Conservation (phyloP, 53 echinoderm and acorn worm species). For the Paracentrotus lividus region DNA sequence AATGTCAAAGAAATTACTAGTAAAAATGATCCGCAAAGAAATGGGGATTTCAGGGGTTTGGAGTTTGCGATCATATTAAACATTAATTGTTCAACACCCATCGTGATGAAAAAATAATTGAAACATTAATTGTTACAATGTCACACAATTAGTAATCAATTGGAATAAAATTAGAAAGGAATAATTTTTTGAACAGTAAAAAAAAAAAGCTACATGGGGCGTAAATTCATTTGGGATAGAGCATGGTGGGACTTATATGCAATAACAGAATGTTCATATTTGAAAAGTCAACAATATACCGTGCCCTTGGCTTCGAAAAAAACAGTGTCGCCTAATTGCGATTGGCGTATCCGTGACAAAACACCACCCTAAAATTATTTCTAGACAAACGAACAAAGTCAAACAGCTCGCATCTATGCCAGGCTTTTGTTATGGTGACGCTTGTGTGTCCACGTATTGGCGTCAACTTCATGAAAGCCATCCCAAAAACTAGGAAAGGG, state of each 20-base stretch:
- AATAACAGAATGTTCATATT: conserved; percentile 29
- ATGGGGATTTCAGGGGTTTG: not conserved
- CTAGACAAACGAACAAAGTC: not conserved
- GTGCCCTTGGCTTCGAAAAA: conserved; percentile 31
- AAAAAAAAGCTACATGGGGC: not conserved
- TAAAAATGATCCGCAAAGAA: not conserved
- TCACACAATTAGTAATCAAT: not conserved
- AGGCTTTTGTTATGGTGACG: not conserved
- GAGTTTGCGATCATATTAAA: not conserved
- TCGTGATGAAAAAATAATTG: not conserved
- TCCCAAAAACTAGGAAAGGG: not conserved
- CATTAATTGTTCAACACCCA: not conserved
- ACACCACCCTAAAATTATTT: not conserved
- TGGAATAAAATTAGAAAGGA: not conserved
- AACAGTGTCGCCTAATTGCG: conserved; percentile 21
- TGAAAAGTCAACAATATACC: conserved; percentile 13
- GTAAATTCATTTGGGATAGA: not conserved
- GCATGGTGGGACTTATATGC: not conserved
- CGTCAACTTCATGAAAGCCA: conserved; percentile 4
- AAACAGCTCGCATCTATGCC: not conserved
- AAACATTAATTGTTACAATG: not conserved
- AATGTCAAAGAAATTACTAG: not conserved
- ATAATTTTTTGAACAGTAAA: not conserved
- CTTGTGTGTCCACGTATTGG: conserved; percentile 20
- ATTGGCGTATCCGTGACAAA: conserved; percentile 56